Evolutionary conservation across 2,113 vertebrate genomes (phyloP).

Genomic region (Panurus biarmicus): DNA sequence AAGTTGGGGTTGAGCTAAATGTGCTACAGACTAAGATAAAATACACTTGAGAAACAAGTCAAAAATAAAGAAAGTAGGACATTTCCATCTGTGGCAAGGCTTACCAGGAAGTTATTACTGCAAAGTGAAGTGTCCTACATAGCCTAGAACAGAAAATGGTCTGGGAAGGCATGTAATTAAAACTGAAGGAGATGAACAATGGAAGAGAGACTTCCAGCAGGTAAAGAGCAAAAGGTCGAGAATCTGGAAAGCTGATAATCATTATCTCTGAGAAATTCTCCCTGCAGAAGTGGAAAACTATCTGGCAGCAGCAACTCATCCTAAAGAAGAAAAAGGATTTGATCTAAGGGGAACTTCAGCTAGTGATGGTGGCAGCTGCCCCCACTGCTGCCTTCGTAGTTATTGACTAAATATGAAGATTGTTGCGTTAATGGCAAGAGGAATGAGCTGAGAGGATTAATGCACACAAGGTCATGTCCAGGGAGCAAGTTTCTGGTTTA

Average conservation of each 20-base stretch:
- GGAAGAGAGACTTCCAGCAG: conserved; percentile 30
- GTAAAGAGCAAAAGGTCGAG: conserved; percentile 44
- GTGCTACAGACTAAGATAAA: background rate
- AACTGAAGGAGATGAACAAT: conserved; percentile 59
- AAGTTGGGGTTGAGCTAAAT: background rate
- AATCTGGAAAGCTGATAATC: conserved; percentile 37
- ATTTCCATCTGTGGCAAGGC: conserved; percentile 6
- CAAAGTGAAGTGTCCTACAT: conserved; percentile 31
- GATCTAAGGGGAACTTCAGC: background rate
- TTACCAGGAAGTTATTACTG: conserved; percentile 4
- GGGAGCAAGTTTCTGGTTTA: background rate
- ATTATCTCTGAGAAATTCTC: conserved; percentile 21
- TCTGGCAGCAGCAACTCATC: background rate
- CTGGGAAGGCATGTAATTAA: conserved; percentile 59
- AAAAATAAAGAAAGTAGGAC: conserved; percentile 15
- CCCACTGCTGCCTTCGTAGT: background rate
- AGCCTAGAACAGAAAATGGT: conserved; percentile 51
- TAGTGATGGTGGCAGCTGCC: background rate
- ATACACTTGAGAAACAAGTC: background rate
- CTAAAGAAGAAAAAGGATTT: conserved; percentile 17
- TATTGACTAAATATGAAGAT: background rate
- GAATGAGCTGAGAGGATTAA: background rate
- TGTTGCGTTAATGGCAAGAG: background rate
- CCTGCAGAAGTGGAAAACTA: background rate
- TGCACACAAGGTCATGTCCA: background rate